Evolutionary conservation across 2,888 invertebrate species (phyloP), one percentile per base, ranked within the genome.

Genomic region (Lithophane semibrunnea): DNA sequence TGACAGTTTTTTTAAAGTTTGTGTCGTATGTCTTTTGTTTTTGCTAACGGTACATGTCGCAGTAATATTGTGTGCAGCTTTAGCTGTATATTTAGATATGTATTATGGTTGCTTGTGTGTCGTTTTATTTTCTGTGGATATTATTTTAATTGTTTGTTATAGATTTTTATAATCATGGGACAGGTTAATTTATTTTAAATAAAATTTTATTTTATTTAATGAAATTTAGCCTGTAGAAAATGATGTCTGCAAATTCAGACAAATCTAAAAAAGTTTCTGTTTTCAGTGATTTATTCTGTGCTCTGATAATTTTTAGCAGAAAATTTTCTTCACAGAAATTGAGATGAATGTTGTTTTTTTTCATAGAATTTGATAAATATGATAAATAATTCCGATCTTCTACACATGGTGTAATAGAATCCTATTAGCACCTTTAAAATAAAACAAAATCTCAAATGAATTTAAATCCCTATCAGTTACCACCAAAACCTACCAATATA

Each of bases 21-120:
- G 83, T 84, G 75, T 82, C 54, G 80, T 78, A 66, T 56, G 69
- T 77, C 87, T 89, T 90, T 91, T 91, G 88, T 91, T 91, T 91
- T 90, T 91, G 91, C 90, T 91, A 91, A 91, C 91, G 91, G 91
- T 91, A 91, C 88, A 70, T 67, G 80, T 77, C 71, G 68, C 84
- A 86, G 85, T 84, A 71, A 88, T 86, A 87, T 89, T 86, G 87
- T 82, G 56, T 82, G 81, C 70, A 80, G 86, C 87, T 83, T 83
- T 91, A 80, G 86, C 87, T 83, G 84, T 91, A 90, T 85, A 83
- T 89, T 87, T 86, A 80, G 75, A 71, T 80, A 73, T 81, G 66
- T 83, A 74, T 67, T 84, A 74, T 79, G 61, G 78, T 80, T 79
- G 56, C 13, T 13, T 75, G 29, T 60, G 52, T 66, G 60, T 78